Base-by-base conservation (phyloP, 2,797 vertebrate genomes). In the Poeciliopsis turneri region DNA sequence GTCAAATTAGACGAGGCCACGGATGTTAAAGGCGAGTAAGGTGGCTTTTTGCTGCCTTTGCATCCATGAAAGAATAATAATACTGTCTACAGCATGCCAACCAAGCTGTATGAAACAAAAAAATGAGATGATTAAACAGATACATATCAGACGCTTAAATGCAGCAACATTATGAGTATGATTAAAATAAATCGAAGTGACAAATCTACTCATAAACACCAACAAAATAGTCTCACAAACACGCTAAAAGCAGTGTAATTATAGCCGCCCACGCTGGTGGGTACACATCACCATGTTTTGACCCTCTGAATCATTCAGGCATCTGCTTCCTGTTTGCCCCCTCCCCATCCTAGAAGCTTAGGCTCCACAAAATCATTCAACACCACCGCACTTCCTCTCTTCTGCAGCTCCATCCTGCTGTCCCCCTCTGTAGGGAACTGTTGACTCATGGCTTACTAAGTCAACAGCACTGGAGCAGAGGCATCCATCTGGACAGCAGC, bases 391-490 rank as follows among this genome's bases (percentile, higher is more conserved):
- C 90, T 93, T 91, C 90, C 90, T 87, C 36, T 86, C 82, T 73
- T 74, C 79, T 81, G 86, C 84, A 82, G 77, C 78, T 72, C 79
- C 84, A 77, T 83, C 85, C 90, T 88, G 78, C 80, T 81, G 33
- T 59, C 86, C 81, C 78, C 74, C 76, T 33, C 88, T 79, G 84
- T 55, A 77, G 82, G 90, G 88, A 91, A 90, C 82, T 91, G 92
- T 93, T 94, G 93, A 94, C 92, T 95, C 92, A 92, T 80, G 85
- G 76, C 86, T 84, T 78, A 87, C 92, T 92, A 89, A 92, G 93
- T 91, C 94, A 95, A 92, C 92, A 94, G 75, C 79, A 85, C 80
- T 4, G 61, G 78, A 87, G 77, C 77, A 73, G 87, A 89, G 78
- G 79, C 84, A 82, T 92, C 89, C 89, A 87, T 89, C 84, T 89